Base-by-base conservation (phyloP, 2,797 vertebrate genomes). In the Hyperoplus immaculatus region DNA sequence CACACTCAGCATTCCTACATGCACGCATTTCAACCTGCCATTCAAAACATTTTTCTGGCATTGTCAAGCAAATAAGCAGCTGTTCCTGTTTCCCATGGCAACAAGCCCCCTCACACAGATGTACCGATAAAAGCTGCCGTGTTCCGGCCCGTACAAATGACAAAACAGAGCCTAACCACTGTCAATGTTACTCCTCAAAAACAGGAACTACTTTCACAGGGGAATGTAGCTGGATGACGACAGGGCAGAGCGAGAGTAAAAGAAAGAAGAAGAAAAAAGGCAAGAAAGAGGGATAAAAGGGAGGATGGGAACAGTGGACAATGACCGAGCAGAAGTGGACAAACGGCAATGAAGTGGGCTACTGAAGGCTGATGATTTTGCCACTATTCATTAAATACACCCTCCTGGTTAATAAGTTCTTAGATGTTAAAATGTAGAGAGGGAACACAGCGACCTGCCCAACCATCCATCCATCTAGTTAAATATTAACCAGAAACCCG, bases 341-440 rank as follows among this genome's bases (percentile, higher is more conserved):
- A 36, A 18, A 55, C 47, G 15, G 49, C 10, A 63, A 72, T 18
- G 53, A 63, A 71, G 50, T 15, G 49, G 50, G 49, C n/a, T 36
- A 42, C 36, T 45, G 2, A 71, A 60, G 29, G 43, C 47, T 9
- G 61, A 53, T 16, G n/a, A 56, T 55, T 84, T 64, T 55, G 21
- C 41, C 42, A 39, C 16, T 39, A 51, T 47, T 81, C 39, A 78
- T 66, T 38, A 58, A 78, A 75, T 11, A 51, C 63, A 42, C 16
- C 56, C 43, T 75, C 61, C 67, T 63, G 21, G 15, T 74, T 68
- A 68, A 81, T 81, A 72, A 82, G 80, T 47, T 29, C 29, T 29
- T 29, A 63, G 69, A 29, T 64, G 56, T 69, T 59, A 55, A 18
- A 72, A 76, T 8, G 21, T 0, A 54, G 56, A 12, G 57, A 56